Percentiles rank a stretch among this genome's conserved stretches.
Evolutionary conservation across 2,113 vertebrate species (phyloP).

Genomic region (Hyaena hyaena): DNA sequence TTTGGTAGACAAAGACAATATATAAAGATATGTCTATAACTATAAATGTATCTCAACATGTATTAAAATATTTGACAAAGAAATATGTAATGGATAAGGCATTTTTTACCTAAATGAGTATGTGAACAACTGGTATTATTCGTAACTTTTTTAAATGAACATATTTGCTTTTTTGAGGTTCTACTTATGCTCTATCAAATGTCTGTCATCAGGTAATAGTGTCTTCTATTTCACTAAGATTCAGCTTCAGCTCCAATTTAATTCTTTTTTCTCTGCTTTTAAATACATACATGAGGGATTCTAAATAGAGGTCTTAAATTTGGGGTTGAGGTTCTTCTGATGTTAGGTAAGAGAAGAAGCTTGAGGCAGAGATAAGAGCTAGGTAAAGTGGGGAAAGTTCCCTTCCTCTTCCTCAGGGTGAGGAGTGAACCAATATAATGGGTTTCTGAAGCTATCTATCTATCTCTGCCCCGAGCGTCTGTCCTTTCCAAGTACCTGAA

Average conservation of each 20-base stretch:
- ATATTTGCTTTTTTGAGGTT: conserved; percentile 7
- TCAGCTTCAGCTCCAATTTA: neutral
- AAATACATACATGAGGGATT: neutral
- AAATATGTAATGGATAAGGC: neutral
- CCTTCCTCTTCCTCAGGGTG: neutral
- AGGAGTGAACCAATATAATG: neutral
- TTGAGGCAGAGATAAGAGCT: neutral
- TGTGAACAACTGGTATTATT: neutral
- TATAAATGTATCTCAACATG: neutral
- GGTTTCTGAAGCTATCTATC: neutral
- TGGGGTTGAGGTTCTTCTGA: neutral
- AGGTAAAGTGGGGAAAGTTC: neutral
- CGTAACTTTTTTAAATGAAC: neutral
- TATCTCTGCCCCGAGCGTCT: neutral
- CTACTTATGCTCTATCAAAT: conserved; percentile 23
- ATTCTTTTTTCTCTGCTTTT: neutral
- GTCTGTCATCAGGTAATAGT: neutral
- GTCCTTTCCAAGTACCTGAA: neutral
- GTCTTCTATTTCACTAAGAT: conserved; percentile 19
- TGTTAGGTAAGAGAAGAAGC: neutral
- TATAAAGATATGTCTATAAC: neutral
- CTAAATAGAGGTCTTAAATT: neutral
- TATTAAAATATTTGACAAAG: conserved; percentile 26
- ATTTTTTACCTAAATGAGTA: conserved; percentile 42
- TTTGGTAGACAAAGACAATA: neutral